phyloP scores from a whole-genome alignment of 1,140 invertebrate genomes.

The Apolygus lucorum region DNA sequence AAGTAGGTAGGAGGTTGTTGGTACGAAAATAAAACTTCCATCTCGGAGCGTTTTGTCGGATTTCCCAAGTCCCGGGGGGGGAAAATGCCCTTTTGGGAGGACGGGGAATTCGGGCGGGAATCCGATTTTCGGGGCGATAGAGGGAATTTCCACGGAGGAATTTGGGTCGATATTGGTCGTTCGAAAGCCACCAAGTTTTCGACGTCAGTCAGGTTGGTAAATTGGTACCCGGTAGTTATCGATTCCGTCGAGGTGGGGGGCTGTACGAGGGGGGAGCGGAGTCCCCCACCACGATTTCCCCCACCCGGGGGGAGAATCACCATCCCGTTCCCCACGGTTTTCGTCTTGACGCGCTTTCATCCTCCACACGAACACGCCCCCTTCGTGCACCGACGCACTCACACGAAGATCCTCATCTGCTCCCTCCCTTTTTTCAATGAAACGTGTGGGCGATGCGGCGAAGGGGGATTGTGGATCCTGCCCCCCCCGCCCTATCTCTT shows the following conservation, averaged over 20 bases:
- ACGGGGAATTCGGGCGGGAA: too few relatives aligned
- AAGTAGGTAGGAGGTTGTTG: constrained; percentile 6
- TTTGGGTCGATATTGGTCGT: not conserved
- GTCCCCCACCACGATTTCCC: not conserved
- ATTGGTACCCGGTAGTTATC: constrained; percentile 16
- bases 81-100: too few relatives aligned
- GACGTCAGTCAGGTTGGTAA: not conserved
- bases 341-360: not conserved
- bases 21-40: constrained; percentile 6
- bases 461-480: not conserved
- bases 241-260: constrained; percentile 1
- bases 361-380: not conserved
- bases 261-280: not conserved
- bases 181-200: not conserved
- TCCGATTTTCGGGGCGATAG: too few relatives aligned
- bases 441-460: not conserved
- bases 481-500: not conserved
- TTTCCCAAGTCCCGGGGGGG: too few relatives aligned
- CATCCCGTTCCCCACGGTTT: not conserved
- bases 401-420: not conserved
- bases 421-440: not conserved
- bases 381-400: not conserved
- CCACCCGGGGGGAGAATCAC: not conserved
- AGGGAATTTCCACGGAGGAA: too few relatives aligned
- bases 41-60: too few relatives aligned